These are phyloP conservation scores for Tetanocera ferruginea DNA, from an alignment of 2,888 invertebrate genomes.

Conservation along the genomic window DNA sequence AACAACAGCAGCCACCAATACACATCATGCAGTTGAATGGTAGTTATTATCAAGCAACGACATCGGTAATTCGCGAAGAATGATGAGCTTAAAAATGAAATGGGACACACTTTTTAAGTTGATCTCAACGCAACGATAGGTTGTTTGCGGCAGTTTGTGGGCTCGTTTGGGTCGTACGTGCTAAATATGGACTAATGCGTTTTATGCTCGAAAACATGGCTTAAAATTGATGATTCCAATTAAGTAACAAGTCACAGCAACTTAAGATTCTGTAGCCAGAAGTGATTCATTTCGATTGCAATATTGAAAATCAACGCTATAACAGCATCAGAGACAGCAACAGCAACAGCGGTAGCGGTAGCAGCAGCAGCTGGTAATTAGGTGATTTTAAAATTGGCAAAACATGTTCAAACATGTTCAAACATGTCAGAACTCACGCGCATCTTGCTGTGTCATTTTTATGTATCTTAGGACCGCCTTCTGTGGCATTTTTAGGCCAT, in stretches of 20 bases:
- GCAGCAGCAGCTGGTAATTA: conserved; percentile 53
- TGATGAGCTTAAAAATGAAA: conserved; percentile 15
- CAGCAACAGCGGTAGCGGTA: conserved; percentile 37
- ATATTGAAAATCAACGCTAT: background rate
- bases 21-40: background rate
- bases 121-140: background rate
- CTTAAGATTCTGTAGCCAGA: conserved; percentile 1
- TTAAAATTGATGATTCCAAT: conserved; percentile 68
- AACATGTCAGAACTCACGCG: conserved; percentile 50
- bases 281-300: background rate
- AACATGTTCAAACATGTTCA: conserved; percentile 62
- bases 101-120: conserved; percentile 6
- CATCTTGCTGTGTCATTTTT: conserved; percentile 37
- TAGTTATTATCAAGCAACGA: conserved; percentile 14
- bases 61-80: conserved; percentile 27
- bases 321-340: background rate
- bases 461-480: conserved; percentile 35
- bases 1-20: background rate
- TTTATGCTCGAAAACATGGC: conserved; percentile 6
- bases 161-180: background rate
- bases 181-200: conserved; percentile 26
- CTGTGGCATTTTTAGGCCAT: conserved; percentile 27
- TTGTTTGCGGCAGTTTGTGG: background rate
- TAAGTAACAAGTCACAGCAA: conserved; percentile 61
- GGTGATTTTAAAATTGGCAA: conserved; percentile 66